Evolutionary conservation across 2,797 vertebrate genomes (phyloP).

Genomic region (Girardinus metallicus): DNA sequence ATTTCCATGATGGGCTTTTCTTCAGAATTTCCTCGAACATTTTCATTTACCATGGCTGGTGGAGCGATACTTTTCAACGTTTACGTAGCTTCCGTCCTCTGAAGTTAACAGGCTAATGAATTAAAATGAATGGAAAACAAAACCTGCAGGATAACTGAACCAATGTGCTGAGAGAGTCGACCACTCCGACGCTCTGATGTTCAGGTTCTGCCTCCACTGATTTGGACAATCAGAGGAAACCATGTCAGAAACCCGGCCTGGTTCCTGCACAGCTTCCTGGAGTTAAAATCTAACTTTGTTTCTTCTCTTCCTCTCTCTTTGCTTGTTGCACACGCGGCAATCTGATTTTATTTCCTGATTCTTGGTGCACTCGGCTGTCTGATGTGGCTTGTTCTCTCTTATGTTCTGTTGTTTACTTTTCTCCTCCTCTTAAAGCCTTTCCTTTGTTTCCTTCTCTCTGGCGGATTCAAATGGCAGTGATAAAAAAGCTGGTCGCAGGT

Average conservation of each 20-base stretch:
- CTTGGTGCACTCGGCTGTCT: constrained; percentile 49
- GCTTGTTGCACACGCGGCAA: constrained; percentile 27
- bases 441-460: constrained; percentile 59
- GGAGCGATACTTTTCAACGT: background rate
- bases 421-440: constrained; percentile 40
- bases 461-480: constrained; percentile 83
- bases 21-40: background rate
- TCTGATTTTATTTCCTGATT: constrained; percentile 45
- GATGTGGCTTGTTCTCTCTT: constrained; percentile 63
- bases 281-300: background rate
- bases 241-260: background rate
- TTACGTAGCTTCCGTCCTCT: background rate
- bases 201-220: no score
- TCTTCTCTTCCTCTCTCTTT: constrained; percentile 23
- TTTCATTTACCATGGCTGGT: background rate
- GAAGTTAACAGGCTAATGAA: background rate
- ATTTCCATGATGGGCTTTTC: background rate
- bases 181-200: background rate
- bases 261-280: background rate
- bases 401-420: constrained; percentile 61
- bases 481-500: constrained; percentile 89
- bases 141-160: background rate
- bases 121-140: background rate
- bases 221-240: background rate
- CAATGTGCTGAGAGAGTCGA: background rate